phyloP scores from a whole-genome alignment of 1,140 invertebrate genomes.

The Metopolophium dirhodum region DNA sequence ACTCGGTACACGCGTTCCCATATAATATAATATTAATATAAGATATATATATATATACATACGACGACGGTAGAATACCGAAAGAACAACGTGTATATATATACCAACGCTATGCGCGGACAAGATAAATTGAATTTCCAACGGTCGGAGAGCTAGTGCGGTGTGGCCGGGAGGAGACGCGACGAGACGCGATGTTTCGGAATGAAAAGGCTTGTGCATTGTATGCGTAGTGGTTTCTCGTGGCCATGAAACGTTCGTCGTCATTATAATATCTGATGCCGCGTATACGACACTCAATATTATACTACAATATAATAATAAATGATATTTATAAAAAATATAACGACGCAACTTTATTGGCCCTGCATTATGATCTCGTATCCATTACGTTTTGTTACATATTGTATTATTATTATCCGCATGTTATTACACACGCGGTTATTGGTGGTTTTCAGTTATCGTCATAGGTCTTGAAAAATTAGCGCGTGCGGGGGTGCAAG shows the following conservation, averaged over 20 bases:
- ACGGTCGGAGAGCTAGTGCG: neutral
- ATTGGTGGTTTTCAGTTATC: too few species aligned
- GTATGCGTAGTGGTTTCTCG: neutral
- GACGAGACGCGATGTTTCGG: conserved; percentile 20
- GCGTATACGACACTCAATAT: neutral
- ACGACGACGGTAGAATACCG: conserved; percentile 31
- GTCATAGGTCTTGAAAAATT: neutral
- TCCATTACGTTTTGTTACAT: neutral
- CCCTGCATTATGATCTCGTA: neutral
- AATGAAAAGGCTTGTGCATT: conserved; percentile 39
- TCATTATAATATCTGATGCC: conserved; percentile 44
- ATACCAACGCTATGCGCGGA: neutral
- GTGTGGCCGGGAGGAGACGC: neutral
- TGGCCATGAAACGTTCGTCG: conserved; percentile 46
- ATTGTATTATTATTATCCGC: too few species aligned
- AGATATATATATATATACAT: neutral
- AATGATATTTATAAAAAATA: neutral
- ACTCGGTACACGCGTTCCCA: neutral
- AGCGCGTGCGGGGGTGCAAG: neutral
- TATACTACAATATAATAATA: neutral
- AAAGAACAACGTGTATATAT: neutral
- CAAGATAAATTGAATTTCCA: conserved; percentile 55
- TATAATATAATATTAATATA: conserved; percentile 8
- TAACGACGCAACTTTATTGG: neutral
- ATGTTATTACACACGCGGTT: too few species aligned